phyloP scores from a whole-genome alignment of 2,113 vertebrate genomes.

The Edolisoma coerulescens region DNA sequence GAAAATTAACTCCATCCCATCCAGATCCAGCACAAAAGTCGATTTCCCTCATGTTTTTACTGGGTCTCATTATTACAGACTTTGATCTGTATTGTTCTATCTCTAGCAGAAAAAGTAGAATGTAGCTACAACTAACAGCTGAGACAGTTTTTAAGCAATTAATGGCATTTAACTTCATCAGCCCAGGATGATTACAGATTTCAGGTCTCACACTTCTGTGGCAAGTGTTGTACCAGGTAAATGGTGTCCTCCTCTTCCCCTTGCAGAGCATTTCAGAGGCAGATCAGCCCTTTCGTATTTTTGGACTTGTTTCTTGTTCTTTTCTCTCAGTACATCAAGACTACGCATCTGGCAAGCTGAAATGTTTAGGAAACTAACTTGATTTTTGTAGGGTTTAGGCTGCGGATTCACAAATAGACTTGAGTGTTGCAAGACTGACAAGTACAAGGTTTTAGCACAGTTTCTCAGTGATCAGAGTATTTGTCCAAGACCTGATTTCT shows the following conservation, averaged over 20 bases:
- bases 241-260: neutral
- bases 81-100: neutral
- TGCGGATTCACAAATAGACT: neutral
- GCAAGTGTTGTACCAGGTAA: neutral
- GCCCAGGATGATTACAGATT: neutral
- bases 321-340: neutral
- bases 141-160: neutral
- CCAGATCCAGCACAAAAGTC: neutral
- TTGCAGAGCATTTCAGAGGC: neutral
- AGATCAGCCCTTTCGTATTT: neutral
- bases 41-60: neutral
- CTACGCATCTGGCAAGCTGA: neutral
- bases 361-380: neutral
- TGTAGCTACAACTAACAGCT: neutral
- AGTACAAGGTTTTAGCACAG: neutral
- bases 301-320: neutral
- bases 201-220: neutral
- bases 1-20: neutral
- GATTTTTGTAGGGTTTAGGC: neutral
- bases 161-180: neutral
- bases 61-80: neutral
- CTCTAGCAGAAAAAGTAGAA: neutral
- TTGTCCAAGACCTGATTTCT: neutral
- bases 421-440: neutral
- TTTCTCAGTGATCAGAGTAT: neutral